phyloP scores from a whole-genome alignment of 2,113 vertebrate species.

The Callocephalon fimbriatum region DNA sequence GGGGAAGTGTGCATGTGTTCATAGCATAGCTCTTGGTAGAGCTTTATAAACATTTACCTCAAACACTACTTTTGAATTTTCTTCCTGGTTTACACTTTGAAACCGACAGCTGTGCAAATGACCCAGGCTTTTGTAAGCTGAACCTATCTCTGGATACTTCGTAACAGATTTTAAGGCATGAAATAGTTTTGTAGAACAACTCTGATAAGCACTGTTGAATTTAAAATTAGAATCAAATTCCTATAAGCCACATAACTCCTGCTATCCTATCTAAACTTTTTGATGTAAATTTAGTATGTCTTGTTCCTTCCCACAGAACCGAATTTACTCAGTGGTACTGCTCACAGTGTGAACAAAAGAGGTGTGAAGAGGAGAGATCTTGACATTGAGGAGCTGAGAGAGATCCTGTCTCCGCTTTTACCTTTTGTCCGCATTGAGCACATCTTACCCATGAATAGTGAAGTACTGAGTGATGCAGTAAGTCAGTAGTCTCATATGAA shows the following conservation, averaged over 20 bases:
- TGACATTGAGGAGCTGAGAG: constrained; percentile 94
- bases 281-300: background rate
- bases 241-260: background rate
- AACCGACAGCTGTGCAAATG: background rate
- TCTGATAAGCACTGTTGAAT: background rate
- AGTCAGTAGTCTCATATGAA: constrained; percentile 63
- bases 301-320: constrained; percentile 84
- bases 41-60: background rate
- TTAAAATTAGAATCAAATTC: background rate
- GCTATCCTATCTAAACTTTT: background rate
- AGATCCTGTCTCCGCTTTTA: constrained; percentile 92
- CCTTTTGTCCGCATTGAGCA: constrained; percentile 94
- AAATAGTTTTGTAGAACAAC: background rate
- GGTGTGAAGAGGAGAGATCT: constrained; percentile 96
- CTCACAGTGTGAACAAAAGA: constrained; percentile 97
- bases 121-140: rapidly evolving
- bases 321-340: constrained; percentile 95
- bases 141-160: background rate
- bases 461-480: constrained; percentile 92
- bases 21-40: background rate
- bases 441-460: constrained; percentile 93
- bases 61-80: background rate
- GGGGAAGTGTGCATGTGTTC: background rate
- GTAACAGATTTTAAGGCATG: background rate
- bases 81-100: background rate